Base-by-base conservation (phyloP, 2,797 vertebrate genomes). In the Lacerta agilis region DNA sequence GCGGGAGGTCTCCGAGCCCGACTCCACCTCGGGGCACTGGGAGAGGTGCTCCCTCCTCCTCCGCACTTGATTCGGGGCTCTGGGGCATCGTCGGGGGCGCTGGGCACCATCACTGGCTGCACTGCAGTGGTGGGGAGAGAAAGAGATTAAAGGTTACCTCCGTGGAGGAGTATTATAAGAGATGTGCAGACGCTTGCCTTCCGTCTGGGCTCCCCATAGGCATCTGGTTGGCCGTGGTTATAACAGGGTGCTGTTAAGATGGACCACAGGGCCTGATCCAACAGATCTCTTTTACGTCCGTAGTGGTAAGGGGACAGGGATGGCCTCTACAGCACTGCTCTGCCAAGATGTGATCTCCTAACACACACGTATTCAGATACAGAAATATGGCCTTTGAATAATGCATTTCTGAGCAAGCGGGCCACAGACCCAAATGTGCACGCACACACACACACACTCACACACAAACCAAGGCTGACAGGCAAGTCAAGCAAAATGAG, bases 41-140 rank as follows among this genome's bases (percentile, higher is more conserved):
- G 96, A 97, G 96, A 92, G 94, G 95, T 97, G 98, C 94, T 97
- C 98, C 98, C 93, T 98, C 98, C 96, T 99, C 98, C 96, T 98
- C 97, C 97, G 98, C 98, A 92, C 98, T 98, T 95, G 98, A 98
- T 96, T 98, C 98, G 95, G 98, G 98, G 96, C 98, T 98, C 96
- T 98, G 98, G 91, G 98, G 98, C 98, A 98, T 99, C 82, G 97
- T 98, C 98, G 97, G 97, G 97, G 97, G 95, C 93, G 91, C 72
- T 92, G 94, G 94, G 95, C 92, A 92, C 94, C 93, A 97, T 97
- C 95, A 95, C 96, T 98, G 98, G 98, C 97, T 94, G 97, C 97
- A 96, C 95, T 86, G 88, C 92, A 94, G 95, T 96, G 96, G 92
- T 10, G n/a, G 25, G 58, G 41, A 81, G 9, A 73, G 55, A 88